A percentile compares a stretch with the other conserved stretches of the same genome.
Evolutionary conservation across 1,140 invertebrate genomes (phyloP).

Genomic region (Vanessa atalanta): DNA sequence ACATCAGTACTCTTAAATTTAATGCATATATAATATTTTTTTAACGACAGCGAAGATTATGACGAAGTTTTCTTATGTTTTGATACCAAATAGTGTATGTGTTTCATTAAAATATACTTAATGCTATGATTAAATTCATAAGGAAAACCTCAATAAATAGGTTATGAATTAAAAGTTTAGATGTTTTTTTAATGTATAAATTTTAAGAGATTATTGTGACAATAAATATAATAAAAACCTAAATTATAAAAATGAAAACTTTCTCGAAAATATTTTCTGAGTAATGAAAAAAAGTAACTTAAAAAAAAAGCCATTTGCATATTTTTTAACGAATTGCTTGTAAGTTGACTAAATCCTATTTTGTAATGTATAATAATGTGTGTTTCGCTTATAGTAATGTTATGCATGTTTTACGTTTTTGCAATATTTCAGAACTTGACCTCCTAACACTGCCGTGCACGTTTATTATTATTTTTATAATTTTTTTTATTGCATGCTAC

Average conservation of each 20-base stretch:
- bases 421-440: conserved; percentile 9
- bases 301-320: neutral
- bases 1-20: no score
- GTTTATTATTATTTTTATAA: neutral
- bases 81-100: conserved; percentile 3
- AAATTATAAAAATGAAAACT: no score
- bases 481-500: no score
- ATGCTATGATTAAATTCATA: neutral
- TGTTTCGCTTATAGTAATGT: neutral
- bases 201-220: no score
- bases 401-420: conserved; percentile 11
- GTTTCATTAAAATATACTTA: neutral
- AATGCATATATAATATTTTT: no score
- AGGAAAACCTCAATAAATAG: no score
- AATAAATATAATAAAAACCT: no score
- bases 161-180: no score
- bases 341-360: neutral
- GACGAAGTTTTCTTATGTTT: neutral
- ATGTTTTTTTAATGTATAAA: no score
- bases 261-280: no score
- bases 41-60: neutral
- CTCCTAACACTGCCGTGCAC: neutral
- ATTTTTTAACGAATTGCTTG: neutral
- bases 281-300: no score
- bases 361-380: neutral